phyloP scores from a whole-genome alignment of 1,140 invertebrate species.

The Halesus radiatus region DNA sequence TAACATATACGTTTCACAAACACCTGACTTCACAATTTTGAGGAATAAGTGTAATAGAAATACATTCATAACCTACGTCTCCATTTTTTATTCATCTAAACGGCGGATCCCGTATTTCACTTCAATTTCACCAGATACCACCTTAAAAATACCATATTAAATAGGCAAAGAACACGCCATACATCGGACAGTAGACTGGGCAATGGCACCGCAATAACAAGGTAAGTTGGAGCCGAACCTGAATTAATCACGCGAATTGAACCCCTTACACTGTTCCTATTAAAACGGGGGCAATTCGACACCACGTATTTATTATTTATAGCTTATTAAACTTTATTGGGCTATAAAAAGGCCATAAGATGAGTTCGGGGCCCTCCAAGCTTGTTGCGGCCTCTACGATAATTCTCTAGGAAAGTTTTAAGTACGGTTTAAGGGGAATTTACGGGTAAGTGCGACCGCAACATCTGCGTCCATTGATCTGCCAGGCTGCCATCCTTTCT shows the following conservation, averaged over 20 bases:
- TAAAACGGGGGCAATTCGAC: constrained; percentile 28
- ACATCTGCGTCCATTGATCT: constrained; percentile 47
- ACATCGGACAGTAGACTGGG: background rate
- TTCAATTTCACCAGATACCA: no score
- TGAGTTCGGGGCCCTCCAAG: constrained; percentile 8
- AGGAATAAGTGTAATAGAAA: no score
- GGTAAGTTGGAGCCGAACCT: background rate
- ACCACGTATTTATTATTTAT: constrained; percentile 33
- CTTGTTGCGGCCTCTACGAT: constrained; percentile 35
- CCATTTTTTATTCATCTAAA: no score
- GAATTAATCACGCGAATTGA: background rate
- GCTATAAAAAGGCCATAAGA: constrained; percentile 25
- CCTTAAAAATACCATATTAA: no score
- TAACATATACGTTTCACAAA: no score
- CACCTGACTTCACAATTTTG: no score
- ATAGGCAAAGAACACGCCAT: no score
- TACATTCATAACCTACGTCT: no score
- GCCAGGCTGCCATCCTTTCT: background rate
- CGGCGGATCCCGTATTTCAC: no score
- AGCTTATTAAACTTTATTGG: constrained; percentile 29
- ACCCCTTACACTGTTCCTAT: background rate
- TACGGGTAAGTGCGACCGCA: constrained; percentile 45
- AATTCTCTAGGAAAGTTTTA: constrained; percentile 44
- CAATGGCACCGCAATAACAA: no score
- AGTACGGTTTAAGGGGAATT: constrained; percentile 46